These are phyloP conservation scores for Delia radicum DNA, from an alignment of 1,140 invertebrate species.

Conservation along the genomic window DNA sequence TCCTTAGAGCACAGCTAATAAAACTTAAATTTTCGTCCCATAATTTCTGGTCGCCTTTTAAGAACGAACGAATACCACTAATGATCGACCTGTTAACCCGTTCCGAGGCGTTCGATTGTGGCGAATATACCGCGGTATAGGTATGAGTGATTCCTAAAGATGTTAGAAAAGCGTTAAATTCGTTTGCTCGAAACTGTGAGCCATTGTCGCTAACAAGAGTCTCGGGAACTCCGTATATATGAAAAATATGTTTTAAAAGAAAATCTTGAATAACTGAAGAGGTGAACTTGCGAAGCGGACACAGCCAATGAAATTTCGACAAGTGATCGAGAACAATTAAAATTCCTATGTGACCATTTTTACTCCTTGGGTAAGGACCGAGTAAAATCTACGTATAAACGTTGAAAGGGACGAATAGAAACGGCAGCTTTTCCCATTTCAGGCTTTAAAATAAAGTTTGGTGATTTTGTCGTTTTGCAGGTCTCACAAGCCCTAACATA, in stretches of 20 bases:
- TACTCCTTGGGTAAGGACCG: not conserved
- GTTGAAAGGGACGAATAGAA: not conserved
- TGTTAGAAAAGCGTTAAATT: not conserved
- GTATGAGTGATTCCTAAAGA: not conserved
- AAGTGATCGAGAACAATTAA: not conserved
- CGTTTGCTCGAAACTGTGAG: not conserved
- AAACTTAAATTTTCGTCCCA: not conserved
- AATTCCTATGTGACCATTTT: not conserved
- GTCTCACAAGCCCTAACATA: not conserved
- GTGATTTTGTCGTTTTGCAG: not conserved
- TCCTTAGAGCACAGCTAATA: not conserved
- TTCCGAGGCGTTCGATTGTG: slow-evolving; percentile 24
- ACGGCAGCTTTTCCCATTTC: not conserved
- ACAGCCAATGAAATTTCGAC: too few species aligned
- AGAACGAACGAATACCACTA: not conserved
- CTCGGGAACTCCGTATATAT: not conserved
- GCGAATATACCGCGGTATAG: not conserved
- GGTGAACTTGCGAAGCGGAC: not conserved
- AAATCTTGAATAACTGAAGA: not conserved
- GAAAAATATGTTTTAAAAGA: not conserved
- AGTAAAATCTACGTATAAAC: not conserved
- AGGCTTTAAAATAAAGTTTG: not conserved
- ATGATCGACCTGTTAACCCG: slow-evolving; percentile 18
- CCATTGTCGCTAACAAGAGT: not conserved
- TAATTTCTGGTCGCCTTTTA: not conserved